Conservation (phyloP, 1,140 invertebrate genomes). For the Halictus rubicundus region DNA sequence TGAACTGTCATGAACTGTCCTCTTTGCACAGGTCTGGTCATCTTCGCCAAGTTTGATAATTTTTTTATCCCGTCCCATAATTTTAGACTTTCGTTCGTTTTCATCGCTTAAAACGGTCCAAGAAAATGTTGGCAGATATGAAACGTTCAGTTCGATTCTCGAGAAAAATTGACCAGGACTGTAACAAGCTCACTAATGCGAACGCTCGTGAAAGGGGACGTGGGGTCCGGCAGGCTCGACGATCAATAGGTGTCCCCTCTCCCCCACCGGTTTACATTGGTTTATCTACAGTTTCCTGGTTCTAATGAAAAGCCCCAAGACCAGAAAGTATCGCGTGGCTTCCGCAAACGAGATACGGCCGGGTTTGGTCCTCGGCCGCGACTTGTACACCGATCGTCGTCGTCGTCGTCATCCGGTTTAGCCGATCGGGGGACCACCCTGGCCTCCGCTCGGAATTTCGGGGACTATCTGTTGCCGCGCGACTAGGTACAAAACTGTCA, state of each 20-base stretch:
- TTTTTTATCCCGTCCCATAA: no score
- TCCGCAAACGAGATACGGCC: slow-evolving; percentile 58
- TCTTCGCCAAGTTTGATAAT: no score
- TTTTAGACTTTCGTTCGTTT: no score
- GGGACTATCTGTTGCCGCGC: slow-evolving; percentile 57
- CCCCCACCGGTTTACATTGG: neutral
- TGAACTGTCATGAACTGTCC: no score
- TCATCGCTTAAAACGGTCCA: no score
- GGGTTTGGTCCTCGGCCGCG: slow-evolving; percentile 7
- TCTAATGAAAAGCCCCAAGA: slow-evolving; percentile 54
- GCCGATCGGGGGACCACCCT: slow-evolving; percentile 51
- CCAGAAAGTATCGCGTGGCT: slow-evolving; percentile 51
- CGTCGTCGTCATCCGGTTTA: slow-evolving; percentile 10
- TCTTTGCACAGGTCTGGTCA: no score
- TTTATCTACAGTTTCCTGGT: slow-evolving; percentile 50
- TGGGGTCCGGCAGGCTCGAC: neutral
- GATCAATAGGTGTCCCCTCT: slow-evolving; percentile 5
- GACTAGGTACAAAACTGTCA: slow-evolving; percentile 69
- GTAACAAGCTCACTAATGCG: no score
- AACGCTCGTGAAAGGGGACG: neutral
- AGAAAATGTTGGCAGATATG: no score
- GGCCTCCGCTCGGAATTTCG: slow-evolving; percentile 36
- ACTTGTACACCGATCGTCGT: slow-evolving; percentile 43
- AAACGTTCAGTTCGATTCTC: no score
- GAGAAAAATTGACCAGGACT: no score